phyloP scores from a whole-genome alignment of 2,888 invertebrate species.

The Standfussiana lucernea region DNA sequence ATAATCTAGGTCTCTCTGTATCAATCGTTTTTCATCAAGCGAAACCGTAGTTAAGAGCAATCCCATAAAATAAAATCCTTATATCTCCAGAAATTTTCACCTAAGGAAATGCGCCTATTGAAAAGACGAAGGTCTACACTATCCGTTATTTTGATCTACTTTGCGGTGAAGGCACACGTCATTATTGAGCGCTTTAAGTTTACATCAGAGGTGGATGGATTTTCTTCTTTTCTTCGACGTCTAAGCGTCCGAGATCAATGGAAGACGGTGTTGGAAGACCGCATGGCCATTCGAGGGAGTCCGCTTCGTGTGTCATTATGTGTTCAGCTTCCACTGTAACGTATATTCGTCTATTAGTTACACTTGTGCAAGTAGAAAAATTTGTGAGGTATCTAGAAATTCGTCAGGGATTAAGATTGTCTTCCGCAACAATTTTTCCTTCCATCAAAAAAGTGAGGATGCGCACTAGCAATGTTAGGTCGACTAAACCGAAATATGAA shows the following conservation, averaged over 20 bases:
- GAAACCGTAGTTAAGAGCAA: not conserved
- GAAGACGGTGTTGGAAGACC: conserved; percentile 94
- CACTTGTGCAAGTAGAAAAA: not conserved
- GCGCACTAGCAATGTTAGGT: not conserved
- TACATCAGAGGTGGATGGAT: conserved; percentile 91
- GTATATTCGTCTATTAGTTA: conserved; percentile 16
- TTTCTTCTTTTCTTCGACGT: conserved; percentile 92
- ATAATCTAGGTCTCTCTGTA: not conserved
- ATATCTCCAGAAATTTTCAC: not conserved
- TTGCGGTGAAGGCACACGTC: conserved; percentile 78
- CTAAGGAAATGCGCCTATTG: conserved; percentile 26
- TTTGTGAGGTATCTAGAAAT: not conserved
- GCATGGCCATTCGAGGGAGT: conserved; percentile 93
- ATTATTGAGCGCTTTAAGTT: conserved; percentile 58
- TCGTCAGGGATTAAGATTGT: not conserved
- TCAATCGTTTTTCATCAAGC: not conserved
- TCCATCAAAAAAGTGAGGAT: not conserved
- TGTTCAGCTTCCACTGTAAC: conserved; percentile 94
- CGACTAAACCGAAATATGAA: not conserved
- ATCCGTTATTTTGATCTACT: conserved; percentile 60
- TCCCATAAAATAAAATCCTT: not conserved
- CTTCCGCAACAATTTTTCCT: not conserved
- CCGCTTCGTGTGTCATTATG: conserved; percentile 94
- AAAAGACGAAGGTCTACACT: conserved; percentile 53
- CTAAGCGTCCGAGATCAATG: conserved; percentile 92